phyloP scores from a whole-genome alignment of 1,140 invertebrate species.

The Diachasmimorpha longicaudata region DNA sequence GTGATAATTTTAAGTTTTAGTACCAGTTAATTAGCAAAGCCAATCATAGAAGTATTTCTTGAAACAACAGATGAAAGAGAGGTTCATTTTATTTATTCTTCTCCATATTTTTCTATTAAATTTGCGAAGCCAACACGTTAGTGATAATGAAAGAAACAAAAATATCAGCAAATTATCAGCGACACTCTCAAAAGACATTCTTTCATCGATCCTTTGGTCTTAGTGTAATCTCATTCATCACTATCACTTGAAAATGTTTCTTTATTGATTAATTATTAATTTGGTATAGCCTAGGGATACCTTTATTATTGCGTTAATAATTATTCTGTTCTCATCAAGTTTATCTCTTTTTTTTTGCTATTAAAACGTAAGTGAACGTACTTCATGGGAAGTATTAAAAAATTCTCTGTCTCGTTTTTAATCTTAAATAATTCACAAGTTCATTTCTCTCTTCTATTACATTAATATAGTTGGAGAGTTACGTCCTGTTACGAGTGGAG shows the following conservation, averaged over 20 bases:
- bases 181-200: background rate
- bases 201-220: background rate
- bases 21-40: too few species aligned
- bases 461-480: background rate
- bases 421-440: background rate
- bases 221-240: background rate
- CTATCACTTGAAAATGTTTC: background rate
- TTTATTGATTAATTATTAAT: background rate
- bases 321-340: background rate
- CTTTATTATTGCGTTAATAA: background rate
- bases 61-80: background rate
- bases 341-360: background rate
- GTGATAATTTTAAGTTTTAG: too few species aligned
- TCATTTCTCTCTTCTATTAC: background rate
- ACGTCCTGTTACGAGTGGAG: background rate
- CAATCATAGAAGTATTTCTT: background rate
- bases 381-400: background rate
- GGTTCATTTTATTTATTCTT: background rate
- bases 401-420: background rate
- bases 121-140: background rate
- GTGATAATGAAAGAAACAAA: constrained; percentile 6
- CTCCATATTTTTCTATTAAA: background rate
- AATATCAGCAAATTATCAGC: background rate
- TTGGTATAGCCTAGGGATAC: background rate
- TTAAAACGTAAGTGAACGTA: background rate